These are phyloP conservation scores for Dysmachus trigonus DNA, from an alignment of 2,888 invertebrate genomes.

Conservation along the genomic window DNA sequence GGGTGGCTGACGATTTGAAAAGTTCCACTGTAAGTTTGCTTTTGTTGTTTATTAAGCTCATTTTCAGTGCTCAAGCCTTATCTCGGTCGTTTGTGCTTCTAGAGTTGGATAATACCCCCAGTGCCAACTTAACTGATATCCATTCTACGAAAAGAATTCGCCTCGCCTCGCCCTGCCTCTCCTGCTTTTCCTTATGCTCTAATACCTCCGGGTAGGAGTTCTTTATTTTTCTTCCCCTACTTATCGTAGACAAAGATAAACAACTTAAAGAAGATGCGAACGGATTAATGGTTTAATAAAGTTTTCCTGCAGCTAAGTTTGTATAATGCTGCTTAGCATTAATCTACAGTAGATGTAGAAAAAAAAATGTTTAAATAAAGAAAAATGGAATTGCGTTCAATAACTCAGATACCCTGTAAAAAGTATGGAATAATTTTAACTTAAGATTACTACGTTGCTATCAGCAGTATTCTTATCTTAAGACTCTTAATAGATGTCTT, in stretches of 20 bases:
- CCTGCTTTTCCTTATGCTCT: background rate
- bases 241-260: background rate
- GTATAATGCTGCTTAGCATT: background rate
- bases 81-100: constrained; percentile 11
- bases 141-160: constrained; percentile 2
- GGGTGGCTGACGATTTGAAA: constrained; percentile 6
- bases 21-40: background rate
- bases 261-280: background rate
- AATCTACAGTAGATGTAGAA: background rate
- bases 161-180: too few species aligned
- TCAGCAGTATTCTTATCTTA: too few species aligned
- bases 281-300: background rate
- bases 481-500: too few species aligned
- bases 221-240: background rate
- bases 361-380: too few species aligned
- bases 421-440: too few species aligned
- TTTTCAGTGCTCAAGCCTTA: constrained; percentile 23
- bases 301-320: background rate
- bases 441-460: too few species aligned
- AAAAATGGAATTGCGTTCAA: too few species aligned
- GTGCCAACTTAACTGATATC: background rate
- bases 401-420: too few species aligned
- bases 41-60: constrained; percentile 23
- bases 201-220: background rate
- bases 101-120: background rate